Percentiles rank a stretch among this genome's conserved stretches.
These are phyloP conservation scores for Prinia subflava DNA, from an alignment of 2,113 vertebrate genomes.

Conservation along the genomic window DNA sequence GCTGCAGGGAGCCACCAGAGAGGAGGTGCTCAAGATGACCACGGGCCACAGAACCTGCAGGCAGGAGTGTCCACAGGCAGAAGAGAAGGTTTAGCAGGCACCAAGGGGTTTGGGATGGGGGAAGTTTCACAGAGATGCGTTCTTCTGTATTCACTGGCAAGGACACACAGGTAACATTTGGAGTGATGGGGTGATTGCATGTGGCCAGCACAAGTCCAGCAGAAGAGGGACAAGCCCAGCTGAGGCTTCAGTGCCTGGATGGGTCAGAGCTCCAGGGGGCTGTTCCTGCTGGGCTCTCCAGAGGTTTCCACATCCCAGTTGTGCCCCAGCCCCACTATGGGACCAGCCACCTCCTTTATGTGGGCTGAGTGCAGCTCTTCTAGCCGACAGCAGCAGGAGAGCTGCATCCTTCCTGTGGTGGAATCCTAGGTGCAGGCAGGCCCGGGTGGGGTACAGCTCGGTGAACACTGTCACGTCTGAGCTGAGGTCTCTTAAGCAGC, in stretches of 20 bases:
- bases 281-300: neutral
- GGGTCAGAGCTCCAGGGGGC: neutral
- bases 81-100: neutral
- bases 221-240: neutral
- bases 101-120: neutral
- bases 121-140: too few species aligned
- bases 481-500: accelerated
- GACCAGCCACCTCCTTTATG: neutral
- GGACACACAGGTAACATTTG: accelerated
- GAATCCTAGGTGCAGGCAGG: neutral
- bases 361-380: neutral
- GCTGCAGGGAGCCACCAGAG: accelerated
- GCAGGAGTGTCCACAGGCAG: neutral
- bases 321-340: accelerated
- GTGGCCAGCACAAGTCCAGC: neutral
- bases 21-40: accelerated
- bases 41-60: accelerated
- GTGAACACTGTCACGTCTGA: accelerated
- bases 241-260: neutral
- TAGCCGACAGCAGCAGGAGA: neutral
- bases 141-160: neutral
- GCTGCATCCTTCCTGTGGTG: accelerated
- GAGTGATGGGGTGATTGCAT: accelerated
- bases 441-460: accelerated
- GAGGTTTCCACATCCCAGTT: accelerated